Percentiles rank a stretch among this genome's conserved stretches.
phyloP scores from a whole-genome alignment of 2,888 invertebrate genomes.

The Trachelus stipa region DNA sequence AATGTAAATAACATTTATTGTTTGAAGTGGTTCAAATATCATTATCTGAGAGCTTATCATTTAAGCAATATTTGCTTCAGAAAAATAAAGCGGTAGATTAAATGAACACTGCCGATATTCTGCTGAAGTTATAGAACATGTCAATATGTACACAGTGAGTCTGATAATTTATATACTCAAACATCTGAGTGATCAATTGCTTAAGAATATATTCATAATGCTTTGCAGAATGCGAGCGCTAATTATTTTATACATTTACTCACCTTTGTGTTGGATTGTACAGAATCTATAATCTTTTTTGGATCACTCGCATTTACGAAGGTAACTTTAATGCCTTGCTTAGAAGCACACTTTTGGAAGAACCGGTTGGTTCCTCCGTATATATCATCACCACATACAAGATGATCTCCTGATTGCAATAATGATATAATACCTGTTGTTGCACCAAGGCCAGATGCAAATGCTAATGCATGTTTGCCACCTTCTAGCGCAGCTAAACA shows the following conservation, averaged over 20 bases:
- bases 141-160: background rate
- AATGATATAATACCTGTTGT: conserved; percentile 81
- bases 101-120: background rate
- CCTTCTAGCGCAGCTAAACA: conserved; percentile 92
- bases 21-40: background rate
- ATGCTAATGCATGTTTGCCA: conserved; percentile 85
- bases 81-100: too few species aligned
- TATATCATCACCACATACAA: conserved; percentile 91
- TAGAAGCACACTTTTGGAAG: conserved; percentile 74
- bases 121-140: background rate
- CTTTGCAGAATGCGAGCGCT: conserved; percentile 1
- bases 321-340: conserved; percentile 79
- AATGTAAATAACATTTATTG: background rate
- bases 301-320: conserved; percentile 83
- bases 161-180: background rate
- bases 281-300: conserved; percentile 74
- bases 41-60: background rate
- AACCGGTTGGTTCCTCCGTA: conserved; percentile 92
- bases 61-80: background rate
- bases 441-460: conserved; percentile 92
- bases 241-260: conserved; percentile 21
- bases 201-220: conserved; percentile 13
- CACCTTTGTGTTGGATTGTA: conserved; percentile 90
- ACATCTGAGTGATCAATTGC: background rate
- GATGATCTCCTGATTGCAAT: conserved; percentile 87